A percentile compares a stretch with the other conserved stretches of the same genome.
Evolutionary conservation across 2,797 vertebrate species (phyloP).

Genomic region (Nannoperca obscura): DNA sequence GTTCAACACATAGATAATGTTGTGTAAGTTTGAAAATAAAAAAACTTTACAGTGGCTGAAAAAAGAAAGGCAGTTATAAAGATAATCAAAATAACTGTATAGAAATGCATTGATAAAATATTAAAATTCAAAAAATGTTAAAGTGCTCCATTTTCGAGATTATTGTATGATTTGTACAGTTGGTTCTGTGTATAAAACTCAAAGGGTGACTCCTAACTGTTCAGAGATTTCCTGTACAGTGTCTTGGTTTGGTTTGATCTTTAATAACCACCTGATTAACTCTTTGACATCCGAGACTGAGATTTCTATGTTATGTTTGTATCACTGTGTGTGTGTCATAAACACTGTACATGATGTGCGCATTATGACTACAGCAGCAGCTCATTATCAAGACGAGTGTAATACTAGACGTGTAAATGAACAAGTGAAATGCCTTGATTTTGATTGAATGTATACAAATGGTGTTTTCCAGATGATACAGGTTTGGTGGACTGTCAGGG

Average conservation of each 20-base stretch:
- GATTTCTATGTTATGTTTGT: constrained; percentile 71
- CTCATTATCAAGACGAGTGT: constrained; percentile 56
- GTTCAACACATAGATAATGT: constrained; percentile 56
- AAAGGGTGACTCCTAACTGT: constrained; percentile 67
- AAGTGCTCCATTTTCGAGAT: constrained; percentile 75
- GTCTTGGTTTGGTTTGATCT: constrained; percentile 56
- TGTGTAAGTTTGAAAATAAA: constrained; percentile 41
- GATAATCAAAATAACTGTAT: constrained; percentile 70
- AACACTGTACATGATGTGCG: constrained; percentile 62
- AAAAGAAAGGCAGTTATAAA: constrained; percentile 53
- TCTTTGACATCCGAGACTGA: constrained; percentile 62
- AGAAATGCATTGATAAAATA: constrained; percentile 74
- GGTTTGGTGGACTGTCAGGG: constrained; percentile 45
- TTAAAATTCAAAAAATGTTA: constrained; percentile 68
- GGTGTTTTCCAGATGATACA: constrained; percentile 49
- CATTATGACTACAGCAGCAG: constrained; percentile 62
- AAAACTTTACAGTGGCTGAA: constrained; percentile 38
- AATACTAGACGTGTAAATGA: constrained; percentile 50
- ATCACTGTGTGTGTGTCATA: constrained; percentile 68
- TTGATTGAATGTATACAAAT: constrained; percentile 79
- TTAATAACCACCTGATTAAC: constrained; percentile 61
- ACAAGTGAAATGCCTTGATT: constrained; percentile 71
- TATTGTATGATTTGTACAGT: constrained; percentile 84
- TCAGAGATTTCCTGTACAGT: constrained; percentile 73
- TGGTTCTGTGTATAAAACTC: constrained; percentile 76